Evolutionary conservation across 2,797 vertebrate species (phyloP).

Genomic region (Kryptolebias ocellatus): DNA sequence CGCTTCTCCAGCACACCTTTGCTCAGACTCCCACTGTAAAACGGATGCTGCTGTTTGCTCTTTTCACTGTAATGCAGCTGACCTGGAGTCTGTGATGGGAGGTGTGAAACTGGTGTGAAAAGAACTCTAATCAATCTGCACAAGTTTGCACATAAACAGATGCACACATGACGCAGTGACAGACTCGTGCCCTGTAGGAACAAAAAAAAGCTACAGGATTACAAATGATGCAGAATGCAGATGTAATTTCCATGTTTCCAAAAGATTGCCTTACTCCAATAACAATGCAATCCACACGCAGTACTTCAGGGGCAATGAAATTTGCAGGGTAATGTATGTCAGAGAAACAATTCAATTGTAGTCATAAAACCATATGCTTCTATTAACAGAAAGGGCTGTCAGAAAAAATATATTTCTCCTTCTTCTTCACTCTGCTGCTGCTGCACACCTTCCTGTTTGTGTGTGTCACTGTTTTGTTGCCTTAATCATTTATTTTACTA

Average conservation of each 20-base stretch:
- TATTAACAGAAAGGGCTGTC: conserved; percentile 39
- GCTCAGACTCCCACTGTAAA: neutral
- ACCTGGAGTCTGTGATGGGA: conserved; percentile 8
- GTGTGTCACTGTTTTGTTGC: conserved; percentile 19
- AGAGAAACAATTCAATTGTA: conserved; percentile 14
- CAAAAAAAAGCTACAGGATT: conserved; percentile 35
- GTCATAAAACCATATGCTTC: conserved; percentile 35
- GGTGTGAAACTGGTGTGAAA: conserved; percentile 26
- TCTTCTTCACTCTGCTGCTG: neutral
- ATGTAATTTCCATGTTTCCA: conserved; percentile 54
- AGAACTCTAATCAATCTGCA: conserved; percentile 10
- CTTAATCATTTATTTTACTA: conserved; percentile 54
- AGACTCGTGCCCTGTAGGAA: conserved; percentile 22
- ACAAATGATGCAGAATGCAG: conserved; percentile 41
- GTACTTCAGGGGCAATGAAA: conserved; percentile 33
- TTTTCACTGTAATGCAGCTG: neutral
- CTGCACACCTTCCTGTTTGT: conserved; percentile 19
- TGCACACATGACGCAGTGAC: conserved; percentile 3
- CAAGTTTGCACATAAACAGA: conserved; percentile 2
- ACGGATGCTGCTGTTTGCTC: conserved; percentile 1
- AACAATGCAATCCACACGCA: conserved; percentile 40
- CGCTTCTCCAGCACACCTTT: neutral
- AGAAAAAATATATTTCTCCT: conserved; percentile 15
- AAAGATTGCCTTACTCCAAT: conserved; percentile 35
- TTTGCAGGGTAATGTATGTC: conserved; percentile 30